Conservation (phyloP, 2,797 vertebrate genomes). For the Psittacula derbiana region DNA sequence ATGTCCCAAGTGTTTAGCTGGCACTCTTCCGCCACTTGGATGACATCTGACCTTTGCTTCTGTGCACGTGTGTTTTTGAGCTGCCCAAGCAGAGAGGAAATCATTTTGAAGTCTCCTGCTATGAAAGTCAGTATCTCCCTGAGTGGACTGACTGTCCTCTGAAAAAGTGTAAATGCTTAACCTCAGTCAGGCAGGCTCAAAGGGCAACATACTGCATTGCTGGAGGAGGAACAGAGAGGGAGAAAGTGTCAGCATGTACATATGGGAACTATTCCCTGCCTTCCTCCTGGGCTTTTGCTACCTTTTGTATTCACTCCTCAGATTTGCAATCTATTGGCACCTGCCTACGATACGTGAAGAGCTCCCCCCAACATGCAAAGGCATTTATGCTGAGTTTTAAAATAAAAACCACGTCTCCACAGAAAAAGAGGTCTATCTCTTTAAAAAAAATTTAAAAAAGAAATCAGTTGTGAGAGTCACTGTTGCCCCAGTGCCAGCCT, state of each 20-base stretch:
- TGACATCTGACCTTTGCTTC: conserved; percentile 59
- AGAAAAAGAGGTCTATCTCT: conserved; percentile 41
- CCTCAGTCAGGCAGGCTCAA: conserved; percentile 36
- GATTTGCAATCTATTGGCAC: conserved; percentile 56
- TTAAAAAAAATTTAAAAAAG: conserved; percentile 43
- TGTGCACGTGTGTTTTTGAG: conserved; percentile 39
- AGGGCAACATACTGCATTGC: conserved; percentile 4
- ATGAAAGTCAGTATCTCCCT: conserved; percentile 21
- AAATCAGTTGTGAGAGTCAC: conserved; percentile 41
- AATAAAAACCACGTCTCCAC: background rate
- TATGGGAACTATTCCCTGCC: background rate
- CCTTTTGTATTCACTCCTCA: background rate
- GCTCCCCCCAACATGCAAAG: background rate
- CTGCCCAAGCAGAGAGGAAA: conserved; percentile 48
- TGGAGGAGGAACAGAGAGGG: background rate
- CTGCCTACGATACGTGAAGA: background rate
- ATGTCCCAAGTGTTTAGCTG: conserved; percentile 14
- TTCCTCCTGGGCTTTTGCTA: background rate
- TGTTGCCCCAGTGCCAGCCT: conserved; percentile 62
- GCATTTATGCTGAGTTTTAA: conserved; percentile 2
- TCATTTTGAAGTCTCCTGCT: background rate
- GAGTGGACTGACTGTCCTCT: conserved; percentile 1
- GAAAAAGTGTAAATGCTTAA: conserved; percentile 52
- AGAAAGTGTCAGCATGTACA: background rate
- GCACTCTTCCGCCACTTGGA: conserved; percentile 37